A percentile compares a stretch with the other conserved stretches of the same genome.
Evolutionary conservation across 2,888 invertebrate genomes (phyloP).

Genomic region (Oscheius sp.): DNA sequence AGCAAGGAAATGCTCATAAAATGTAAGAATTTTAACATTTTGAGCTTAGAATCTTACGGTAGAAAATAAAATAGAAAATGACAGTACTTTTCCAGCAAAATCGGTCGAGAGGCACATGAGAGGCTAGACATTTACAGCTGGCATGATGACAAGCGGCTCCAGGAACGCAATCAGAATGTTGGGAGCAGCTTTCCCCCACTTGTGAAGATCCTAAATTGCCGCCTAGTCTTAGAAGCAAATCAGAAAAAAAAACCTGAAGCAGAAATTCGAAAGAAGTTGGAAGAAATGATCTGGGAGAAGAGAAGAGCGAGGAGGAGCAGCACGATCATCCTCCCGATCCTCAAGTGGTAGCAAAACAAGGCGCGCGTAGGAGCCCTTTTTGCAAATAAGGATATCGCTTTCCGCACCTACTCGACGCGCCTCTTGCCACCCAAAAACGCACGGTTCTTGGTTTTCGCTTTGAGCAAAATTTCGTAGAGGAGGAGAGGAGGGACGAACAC

Average conservation of each 20-base stretch:
- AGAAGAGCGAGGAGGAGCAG: conserved; percentile 21
- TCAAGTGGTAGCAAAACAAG: conserved; percentile 27
- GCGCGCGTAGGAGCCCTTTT: conserved; percentile 12
- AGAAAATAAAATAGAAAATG: no score
- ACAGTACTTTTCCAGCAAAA: conserved; percentile 65
- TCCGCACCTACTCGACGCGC: conserved; percentile 22
- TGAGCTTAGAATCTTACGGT: no score
- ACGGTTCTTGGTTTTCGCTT: neutral
- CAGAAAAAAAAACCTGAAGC: neutral
- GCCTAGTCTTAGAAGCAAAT: neutral
- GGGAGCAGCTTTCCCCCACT: conserved; percentile 48
- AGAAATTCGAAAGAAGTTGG: conserved; percentile 8
- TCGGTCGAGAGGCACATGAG: conserved; percentile 49
- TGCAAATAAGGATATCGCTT: conserved; percentile 30
- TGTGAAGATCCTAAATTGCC: conserved; percentile 34
- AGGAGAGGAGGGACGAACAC: neutral
- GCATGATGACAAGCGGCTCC: conserved; percentile 56
- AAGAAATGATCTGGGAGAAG: no score
- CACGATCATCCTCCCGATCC: conserved; percentile 21
- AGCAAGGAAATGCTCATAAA: no score
- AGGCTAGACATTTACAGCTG: conserved; percentile 51
- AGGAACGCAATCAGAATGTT: conserved; percentile 52
- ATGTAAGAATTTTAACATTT: no score
- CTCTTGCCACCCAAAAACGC: conserved; percentile 22
- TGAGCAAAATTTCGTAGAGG: no score